Conservation (phyloP, 2,113 vertebrate genomes). For the Hyperoodon ampullatus region DNA sequence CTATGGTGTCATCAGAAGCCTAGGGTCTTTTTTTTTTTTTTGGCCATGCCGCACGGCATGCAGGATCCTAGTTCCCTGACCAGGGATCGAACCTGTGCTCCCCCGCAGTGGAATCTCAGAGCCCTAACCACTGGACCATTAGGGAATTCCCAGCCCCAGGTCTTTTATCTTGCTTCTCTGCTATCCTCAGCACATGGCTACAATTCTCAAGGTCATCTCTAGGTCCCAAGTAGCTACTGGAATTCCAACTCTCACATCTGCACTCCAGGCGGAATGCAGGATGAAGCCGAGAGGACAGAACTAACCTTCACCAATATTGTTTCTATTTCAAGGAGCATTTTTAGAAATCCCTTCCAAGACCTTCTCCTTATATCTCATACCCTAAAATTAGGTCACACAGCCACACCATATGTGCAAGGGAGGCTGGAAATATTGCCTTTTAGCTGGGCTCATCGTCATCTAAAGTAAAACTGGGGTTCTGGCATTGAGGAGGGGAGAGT, state of each 20-base stretch:
- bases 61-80: not conserved
- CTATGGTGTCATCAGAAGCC: not conserved
- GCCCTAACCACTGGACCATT: not conserved
- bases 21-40: not conserved
- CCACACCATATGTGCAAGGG: not conserved
- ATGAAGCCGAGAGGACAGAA: not conserved
- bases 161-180: not conserved
- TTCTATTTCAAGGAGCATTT: not conserved
- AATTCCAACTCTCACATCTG: not conserved
- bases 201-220: conserved; percentile 40
- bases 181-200: not conserved
- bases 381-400: conserved; percentile 23
- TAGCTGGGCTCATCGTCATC: not conserved
- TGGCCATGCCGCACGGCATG: not conserved
- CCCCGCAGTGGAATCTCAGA: not conserved
- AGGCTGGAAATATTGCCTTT: not conserved
- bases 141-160: not conserved
- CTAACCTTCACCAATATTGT: not conserved
- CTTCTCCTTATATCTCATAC: not conserved
- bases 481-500: not conserved
- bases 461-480: not conserved
- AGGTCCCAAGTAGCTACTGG: not conserved
- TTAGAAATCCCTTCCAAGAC: not conserved
- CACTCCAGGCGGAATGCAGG: not conserved
- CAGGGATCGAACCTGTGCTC: not conserved